phyloP scores from a whole-genome alignment of 2,113 vertebrate genomes.

The Arothron firmamentum region DNA sequence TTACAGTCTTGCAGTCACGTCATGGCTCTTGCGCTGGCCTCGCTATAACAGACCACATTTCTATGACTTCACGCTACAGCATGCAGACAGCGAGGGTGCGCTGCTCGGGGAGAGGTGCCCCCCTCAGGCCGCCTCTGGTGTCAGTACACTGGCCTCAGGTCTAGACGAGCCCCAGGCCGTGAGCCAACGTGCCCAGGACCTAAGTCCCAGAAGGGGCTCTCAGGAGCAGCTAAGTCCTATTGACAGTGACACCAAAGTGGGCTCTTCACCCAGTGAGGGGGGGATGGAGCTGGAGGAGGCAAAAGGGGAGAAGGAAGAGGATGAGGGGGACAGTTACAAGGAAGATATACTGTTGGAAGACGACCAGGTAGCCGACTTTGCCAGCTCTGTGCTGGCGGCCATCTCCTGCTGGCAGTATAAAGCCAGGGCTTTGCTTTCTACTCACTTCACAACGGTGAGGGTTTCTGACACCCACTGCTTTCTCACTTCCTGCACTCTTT shows the following conservation, averaged over 20 bases:
- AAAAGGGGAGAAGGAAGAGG: conserved; percentile 34
- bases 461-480: conserved; percentile 74
- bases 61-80: conserved; percentile 79
- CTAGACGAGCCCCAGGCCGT: conserved; percentile 65
- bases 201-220: conserved; percentile 62
- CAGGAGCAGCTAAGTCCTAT: conserved; percentile 68
- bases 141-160: conserved; percentile 58
- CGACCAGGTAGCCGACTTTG: conserved; percentile 93
- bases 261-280: conserved; percentile 60
- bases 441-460: conserved; percentile 89
- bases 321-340: conserved; percentile 74
- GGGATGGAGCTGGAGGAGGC: conserved; percentile 55
- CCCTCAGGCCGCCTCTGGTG: conserved; percentile 62
- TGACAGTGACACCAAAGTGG: conserved; percentile 54
- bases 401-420: conserved; percentile 92
- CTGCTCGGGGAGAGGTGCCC: conserved; percentile 76
- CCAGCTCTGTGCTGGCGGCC: conserved; percentile 85
- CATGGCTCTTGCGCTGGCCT: conserved; percentile 44
- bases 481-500: conserved; percentile 49
- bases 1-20: conserved; percentile 41
- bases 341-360: conserved; percentile 83
- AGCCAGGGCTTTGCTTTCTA: conserved; percentile 89
- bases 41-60: conserved; percentile 62
- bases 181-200: conserved; percentile 55
- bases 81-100: conserved; percentile 80